Evolutionary conservation across 1,140 invertebrate species (phyloP), one percentile per base, ranked within the genome.

Genomic region (Aleiodes sp.): DNA sequence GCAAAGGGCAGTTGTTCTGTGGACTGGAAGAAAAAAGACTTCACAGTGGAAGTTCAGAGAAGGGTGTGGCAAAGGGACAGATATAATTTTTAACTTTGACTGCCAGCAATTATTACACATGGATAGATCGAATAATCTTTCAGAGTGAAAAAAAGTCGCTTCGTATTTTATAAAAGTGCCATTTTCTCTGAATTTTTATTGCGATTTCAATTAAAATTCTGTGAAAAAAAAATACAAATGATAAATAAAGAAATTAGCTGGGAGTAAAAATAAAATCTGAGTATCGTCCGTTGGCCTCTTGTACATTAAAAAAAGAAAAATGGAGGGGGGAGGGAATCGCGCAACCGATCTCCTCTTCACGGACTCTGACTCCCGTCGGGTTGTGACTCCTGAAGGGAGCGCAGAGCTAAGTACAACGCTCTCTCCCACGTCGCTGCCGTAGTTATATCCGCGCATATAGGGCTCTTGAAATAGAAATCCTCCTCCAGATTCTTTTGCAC

Each of bases 381-480:
- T 43, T 41, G 57, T 68, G 67, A 69, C 67, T 69, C 56, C 57
- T 69, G 16, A 69, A 63, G 39, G 26, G 57, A 52, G 60, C 39
- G 7, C 21, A 39, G 33, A 46, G 26, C 31, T 31, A 63, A 60
- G 57, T 69, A 69, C 37, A 69, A 69, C 41, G 60, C 60, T 69
- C 65, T 67, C 67, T 69, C 67, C 67, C 67, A 69, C 67, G 66
- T 68, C 35, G 66, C 16, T 35, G 14, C 21, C 56, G 46, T 57
- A 56, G 29, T 57, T 46, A 52, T 57, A 33, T 19, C 14, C 31
- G 21, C 43, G 31, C 31, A n/a, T n/a, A n/a, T n/a, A 39, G 10
- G 24, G 7, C 56, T 67, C 66, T 68, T 68, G 66, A 68, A 68
- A 68, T 68, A 68, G 66, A 68, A 68, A 37, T n/a, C 24, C 56